Conservation (phyloP, 2,797 vertebrate genomes). For the Danionella dracula region DNA sequence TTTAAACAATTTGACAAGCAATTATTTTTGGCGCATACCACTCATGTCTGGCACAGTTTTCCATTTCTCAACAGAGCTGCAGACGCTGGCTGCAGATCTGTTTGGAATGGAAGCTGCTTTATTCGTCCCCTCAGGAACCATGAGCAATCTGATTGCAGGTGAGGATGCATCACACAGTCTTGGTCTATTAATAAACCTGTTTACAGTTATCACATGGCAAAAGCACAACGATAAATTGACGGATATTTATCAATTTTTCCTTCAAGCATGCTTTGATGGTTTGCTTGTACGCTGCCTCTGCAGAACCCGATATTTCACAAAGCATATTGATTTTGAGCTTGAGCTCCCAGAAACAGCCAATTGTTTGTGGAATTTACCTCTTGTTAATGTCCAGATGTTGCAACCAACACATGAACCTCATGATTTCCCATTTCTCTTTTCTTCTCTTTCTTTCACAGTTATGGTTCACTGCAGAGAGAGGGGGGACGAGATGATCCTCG, state of each 20-base stretch:
- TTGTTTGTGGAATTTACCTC: neutral
- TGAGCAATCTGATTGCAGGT: conserved; percentile 84
- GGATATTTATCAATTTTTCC: too few species aligned
- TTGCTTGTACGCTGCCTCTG: neutral
- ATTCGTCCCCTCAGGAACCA: conserved; percentile 79
- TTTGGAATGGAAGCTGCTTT: conserved; percentile 74
- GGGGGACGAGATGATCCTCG: conserved; percentile 76
- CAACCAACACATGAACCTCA: neutral
- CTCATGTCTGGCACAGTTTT: too few species aligned
- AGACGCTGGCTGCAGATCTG: conserved; percentile 62
- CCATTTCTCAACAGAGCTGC: conserved; percentile 63
- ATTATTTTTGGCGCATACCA: too few species aligned
- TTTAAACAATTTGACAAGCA: too few species aligned
- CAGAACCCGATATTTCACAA: neutral
- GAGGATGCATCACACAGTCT: conserved; percentile 31
- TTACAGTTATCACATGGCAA: conserved; percentile 7
- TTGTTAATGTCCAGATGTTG: neutral
- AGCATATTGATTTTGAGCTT: neutral
- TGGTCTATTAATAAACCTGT: neutral
- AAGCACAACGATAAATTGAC: neutral
- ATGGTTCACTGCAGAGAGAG: conserved; percentile 80
- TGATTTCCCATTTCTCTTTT: neutral
- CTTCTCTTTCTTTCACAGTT: conserved; percentile 53
- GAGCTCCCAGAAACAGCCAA: neutral
- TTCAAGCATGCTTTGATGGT: neutral